Conservation (phyloP, 2,888 invertebrate genomes). For the Cynaeus angustus region DNA sequence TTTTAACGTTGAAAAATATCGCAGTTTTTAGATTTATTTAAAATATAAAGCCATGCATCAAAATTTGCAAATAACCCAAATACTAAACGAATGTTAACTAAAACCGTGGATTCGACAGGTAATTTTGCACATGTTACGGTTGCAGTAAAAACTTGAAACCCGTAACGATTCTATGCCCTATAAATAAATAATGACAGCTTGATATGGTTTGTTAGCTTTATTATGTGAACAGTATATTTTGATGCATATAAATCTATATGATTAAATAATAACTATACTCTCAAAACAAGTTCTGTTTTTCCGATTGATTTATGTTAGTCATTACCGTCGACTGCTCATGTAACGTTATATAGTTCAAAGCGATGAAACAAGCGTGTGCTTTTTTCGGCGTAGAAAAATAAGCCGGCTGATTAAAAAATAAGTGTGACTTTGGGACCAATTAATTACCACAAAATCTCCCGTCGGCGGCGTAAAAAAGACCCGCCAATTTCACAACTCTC, state of each 20-base stretch:
- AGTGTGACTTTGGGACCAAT: slow-evolving; percentile 23
- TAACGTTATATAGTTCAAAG: background rate
- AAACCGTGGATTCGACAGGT: background rate
- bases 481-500: slow-evolving; percentile 41
- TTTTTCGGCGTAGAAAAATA: background rate
- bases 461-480: slow-evolving; percentile 15
- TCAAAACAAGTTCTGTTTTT: background rate
- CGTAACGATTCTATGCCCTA: background rate
- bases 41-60: background rate
- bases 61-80: background rate
- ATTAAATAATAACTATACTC: background rate
- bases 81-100: background rate
- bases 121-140: slow-evolving; percentile 7
- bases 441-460: slow-evolving; percentile 26
- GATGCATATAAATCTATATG: background rate
- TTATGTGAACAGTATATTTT: background rate
- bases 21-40: background rate
- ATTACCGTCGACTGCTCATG: background rate
- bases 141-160: background rate
- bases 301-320: background rate
- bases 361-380: background rate
- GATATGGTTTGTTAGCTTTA: background rate
- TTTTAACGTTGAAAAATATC: no score
- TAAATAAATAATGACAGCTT: background rate
- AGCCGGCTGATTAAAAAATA: slow-evolving; percentile 24